Conservation (phyloP, 2,113 vertebrate species). For the Chlamydotis undulata region DNA sequence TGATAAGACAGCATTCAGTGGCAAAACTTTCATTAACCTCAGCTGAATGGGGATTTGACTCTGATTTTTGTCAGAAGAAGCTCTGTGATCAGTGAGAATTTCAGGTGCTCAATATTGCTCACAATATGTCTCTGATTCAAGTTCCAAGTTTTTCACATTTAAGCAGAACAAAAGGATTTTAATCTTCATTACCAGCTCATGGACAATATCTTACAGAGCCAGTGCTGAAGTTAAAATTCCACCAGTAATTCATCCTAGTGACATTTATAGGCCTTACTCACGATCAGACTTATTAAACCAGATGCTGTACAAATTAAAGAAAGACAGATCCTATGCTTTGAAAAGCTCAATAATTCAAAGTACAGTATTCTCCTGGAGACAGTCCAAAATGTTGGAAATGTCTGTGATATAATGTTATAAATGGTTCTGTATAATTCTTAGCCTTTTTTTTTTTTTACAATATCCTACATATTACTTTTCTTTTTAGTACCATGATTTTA, state of each 20-base stretch:
- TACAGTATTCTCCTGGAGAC: background rate
- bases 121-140: background rate
- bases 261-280: background rate
- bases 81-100: background rate
- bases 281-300: background rate
- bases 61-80: background rate
- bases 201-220: background rate
- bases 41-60: background rate
- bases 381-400: background rate
- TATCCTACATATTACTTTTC: background rate
- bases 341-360: slow-evolving; percentile 6
- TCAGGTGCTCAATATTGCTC: background rate
- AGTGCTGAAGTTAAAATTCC: slow-evolving; percentile 4
- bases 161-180: slow-evolving; percentile 15
- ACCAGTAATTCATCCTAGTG: background rate
- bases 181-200: slow-evolving; percentile 46
- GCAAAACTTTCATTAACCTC: slow-evolving; percentile 26
- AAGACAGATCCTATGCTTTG: background rate
- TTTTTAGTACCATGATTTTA: background rate
- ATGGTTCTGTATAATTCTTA: background rate
- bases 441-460: background rate
- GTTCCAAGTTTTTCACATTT: background rate
- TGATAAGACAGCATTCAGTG: background rate
- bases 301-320: slow-evolving; percentile 8
- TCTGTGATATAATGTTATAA: background rate